Evolutionary conservation across 2,113 vertebrate species (phyloP), one percentile per base, ranked within the genome.

Genomic region (Brachypteracias leptosomus): DNA sequence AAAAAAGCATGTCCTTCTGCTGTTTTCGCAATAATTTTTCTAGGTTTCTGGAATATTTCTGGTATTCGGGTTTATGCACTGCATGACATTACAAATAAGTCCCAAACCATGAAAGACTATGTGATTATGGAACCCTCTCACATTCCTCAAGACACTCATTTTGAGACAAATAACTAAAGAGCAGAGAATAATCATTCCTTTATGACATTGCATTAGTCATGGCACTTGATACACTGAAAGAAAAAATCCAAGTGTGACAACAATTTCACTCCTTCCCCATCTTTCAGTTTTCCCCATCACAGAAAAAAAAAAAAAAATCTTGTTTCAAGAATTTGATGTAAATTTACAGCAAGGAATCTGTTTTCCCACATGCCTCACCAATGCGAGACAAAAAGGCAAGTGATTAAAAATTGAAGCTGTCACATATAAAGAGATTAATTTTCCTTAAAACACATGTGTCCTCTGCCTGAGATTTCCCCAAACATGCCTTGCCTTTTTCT

Each of bases 391-490:
- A 88, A 89, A 74, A 75, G n/a, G 26, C 51, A 87, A 94, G 36
- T 21, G 29, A 80, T 46, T 76, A 94, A 91, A 96, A 82, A 95
- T 13, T 51, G 59, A 96, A 95, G 29, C 20, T 92, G 55, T 81
- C 88, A 90, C 77, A 74, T 13, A 26, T 77, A 81, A 74, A 71
- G 65, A 91, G 61, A 96, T 79, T 46, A 54, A 71, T 85, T 54
- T 36, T 65, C 16, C 59, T 89, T 65, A 52, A 92, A 96, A 83
- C 35, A 18, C 46, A 67, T 18, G 25, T 65, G 35, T 25, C 96
- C 66, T 46, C 59, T 70, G 55, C 52, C 72, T 90, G 84, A 97
- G 55, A 76, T 51, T 68, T 89, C 42, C 46, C 66, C 52, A 44
- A 65, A 88, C 31, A 72, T 0, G 3, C 33, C 44, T n/a, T 19